These are phyloP conservation scores for Barnardius zonarius DNA, from an alignment of 2,113 vertebrate genomes.

Conservation along the genomic window DNA sequence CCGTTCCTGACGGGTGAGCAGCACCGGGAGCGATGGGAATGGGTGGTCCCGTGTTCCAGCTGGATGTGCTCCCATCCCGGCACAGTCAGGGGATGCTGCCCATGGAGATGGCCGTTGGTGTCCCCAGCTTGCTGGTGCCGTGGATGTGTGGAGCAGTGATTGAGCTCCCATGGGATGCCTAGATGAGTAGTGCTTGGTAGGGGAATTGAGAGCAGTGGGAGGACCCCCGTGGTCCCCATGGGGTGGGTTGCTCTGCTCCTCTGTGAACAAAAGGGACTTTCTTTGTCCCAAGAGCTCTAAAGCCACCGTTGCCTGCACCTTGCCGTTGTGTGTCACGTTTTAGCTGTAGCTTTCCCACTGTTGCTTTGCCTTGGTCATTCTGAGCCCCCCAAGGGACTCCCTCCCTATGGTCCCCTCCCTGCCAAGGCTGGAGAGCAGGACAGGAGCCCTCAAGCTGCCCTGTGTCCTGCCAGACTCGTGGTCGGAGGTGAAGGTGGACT, in stretches of 20 bases:
- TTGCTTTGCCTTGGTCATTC: background rate
- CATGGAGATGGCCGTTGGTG: background rate
- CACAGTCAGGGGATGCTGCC: background rate
- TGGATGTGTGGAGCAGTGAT: background rate
- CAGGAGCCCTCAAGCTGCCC: background rate
- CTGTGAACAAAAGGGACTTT: background rate
- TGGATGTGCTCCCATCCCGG: rapidly evolving
- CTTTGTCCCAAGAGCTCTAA: background rate
- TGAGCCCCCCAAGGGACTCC: background rate
- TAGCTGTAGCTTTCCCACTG: rapidly evolving
- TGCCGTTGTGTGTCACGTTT: rapidly evolving
- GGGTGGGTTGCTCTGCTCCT: background rate
- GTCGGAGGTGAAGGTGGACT: constrained; percentile 82
- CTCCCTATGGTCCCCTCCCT: background rate
- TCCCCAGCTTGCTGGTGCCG: background rate
- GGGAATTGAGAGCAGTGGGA: background rate
- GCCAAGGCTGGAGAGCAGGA: background rate
- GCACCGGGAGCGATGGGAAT: background rate
- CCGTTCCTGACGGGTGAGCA: constrained; percentile 77
- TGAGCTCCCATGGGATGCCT: background rate
- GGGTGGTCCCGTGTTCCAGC: background rate
- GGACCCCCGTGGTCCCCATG: rapidly evolving
- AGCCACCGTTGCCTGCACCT: background rate
- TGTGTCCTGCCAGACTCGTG: constrained; percentile 65
- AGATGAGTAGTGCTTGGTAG: rapidly evolving